phyloP scores from a whole-genome alignment of 2,888 invertebrate species.

The Criorhina ranunculi region DNA sequence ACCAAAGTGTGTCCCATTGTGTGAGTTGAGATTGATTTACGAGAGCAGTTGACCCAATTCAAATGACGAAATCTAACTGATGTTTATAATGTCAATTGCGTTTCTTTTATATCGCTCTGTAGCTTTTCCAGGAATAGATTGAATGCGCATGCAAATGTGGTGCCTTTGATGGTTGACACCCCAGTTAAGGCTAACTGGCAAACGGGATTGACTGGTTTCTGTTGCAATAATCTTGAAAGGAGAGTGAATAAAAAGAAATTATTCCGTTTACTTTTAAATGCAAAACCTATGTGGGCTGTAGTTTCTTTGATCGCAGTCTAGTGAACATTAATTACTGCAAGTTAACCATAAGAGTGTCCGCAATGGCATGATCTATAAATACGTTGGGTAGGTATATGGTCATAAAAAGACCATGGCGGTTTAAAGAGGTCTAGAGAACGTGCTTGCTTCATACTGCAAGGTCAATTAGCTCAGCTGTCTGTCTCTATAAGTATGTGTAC shows the following conservation, averaged over 20 bases:
- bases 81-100: not conserved
- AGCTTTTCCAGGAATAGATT: constrained; percentile 15
- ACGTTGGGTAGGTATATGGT: too few relatives aligned
- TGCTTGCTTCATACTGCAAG: too few relatives aligned
- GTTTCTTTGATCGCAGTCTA: not conserved
- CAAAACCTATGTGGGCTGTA: constrained; percentile 8
- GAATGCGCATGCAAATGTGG: not conserved
- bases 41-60: not conserved
- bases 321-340: not conserved
- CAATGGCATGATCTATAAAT: not conserved
- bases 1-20: constrained; percentile 42
- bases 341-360: not conserved
- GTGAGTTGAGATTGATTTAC: not conserved
- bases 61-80: constrained; percentile 50
- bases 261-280: not conserved
- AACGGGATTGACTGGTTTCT: constrained; percentile 52
- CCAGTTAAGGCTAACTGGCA: not conserved
- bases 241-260: constrained; percentile 11
- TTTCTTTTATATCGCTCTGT: constrained; percentile 50
- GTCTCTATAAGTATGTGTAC: too few relatives aligned
- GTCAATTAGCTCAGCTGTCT: too few relatives aligned
- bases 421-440: too few relatives aligned
- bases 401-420: too few relatives aligned
- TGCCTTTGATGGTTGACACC: not conserved
- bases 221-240: constrained; percentile 36